Evolutionary conservation across 2,797 vertebrate genomes (phyloP), one percentile per base, ranked within the genome.

Genomic region (Dendrocincla fuliginosa): DNA sequence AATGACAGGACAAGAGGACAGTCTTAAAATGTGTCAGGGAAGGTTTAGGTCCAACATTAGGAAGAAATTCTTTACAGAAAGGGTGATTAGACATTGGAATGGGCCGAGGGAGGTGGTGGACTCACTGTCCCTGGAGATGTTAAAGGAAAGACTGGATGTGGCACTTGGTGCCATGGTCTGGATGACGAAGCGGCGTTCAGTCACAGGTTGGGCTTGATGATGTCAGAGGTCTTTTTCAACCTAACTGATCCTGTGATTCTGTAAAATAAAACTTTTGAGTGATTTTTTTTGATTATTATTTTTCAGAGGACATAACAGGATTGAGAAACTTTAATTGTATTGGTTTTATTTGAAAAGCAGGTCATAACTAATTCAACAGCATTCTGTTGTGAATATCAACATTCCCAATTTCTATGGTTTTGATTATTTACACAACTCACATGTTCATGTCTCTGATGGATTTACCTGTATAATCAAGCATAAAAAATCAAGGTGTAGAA

Each of bases 151-250:
- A 8, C n/a, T 57, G n/a, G 44, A 52, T 7, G 8, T 13, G 50
- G n/a, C 28, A 39, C 24, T 52, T 46, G 39, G 37, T 57, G 37
- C 14, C 15, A 11, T 30, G 16, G 24, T 44, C 27, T 57, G 23
- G 28, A 33, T 57, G 35, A 12, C 35, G 33, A 17, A 19, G 23
- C 37, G 13, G 9, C 63, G 6, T 30, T 37, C 4, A 19, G 5
- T 30, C 64, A 70, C 10, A 46, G 28, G 33, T 35, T 25, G n/a
- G 24, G 57, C 28, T 71, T 0, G 0, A 14, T 35, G 18, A 52
- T 23, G 37, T 77, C 64, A 44, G 37, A 77, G 24, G 20, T 77
- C 20, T 70, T 83, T 70, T 57, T 16, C 28, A 52, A 32, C 10
- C 2, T 35, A 46, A 64, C 4, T 57, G 23, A 56, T 37, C 41